Evolutionary conservation across 2,113 vertebrate species (phyloP).

Genomic region (Elephantulus edwardii): DNA sequence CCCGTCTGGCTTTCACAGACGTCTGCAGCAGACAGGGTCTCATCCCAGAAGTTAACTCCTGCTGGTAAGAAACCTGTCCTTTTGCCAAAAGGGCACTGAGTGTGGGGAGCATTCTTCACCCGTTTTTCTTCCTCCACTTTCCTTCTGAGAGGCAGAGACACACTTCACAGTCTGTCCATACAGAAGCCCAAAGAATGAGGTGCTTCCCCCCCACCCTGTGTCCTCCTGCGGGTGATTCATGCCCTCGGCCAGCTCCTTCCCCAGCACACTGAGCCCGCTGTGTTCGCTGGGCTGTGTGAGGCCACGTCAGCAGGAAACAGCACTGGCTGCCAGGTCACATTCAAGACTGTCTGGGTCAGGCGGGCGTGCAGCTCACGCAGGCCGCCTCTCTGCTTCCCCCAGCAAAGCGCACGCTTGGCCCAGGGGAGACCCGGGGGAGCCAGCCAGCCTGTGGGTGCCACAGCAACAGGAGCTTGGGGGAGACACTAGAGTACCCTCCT

Average conservation of each 20-base stretch:
- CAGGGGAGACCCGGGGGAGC: too few relatives aligned
- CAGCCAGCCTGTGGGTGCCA: not conserved
- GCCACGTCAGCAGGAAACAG: conserved; percentile 88
- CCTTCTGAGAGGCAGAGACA: conserved; percentile 43
- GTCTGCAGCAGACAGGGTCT: not conserved
- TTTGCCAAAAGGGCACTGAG: conserved; percentile 33
- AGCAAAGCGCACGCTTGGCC: conserved; percentile 12
- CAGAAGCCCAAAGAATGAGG: conserved; percentile 51
- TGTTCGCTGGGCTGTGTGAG: conserved; percentile 79
- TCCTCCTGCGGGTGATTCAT: conserved; percentile 74
- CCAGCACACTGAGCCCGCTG: conserved; percentile 79
- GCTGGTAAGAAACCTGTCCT: conserved; percentile 37
- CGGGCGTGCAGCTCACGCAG: conserved; percentile 42
- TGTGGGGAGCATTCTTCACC: not conserved
- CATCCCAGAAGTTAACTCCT: conserved; percentile 58
- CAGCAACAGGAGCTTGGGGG: not conserved
- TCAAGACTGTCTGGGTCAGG: conserved; percentile 82
- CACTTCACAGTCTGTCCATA: conserved; percentile 57
- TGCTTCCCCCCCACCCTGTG: conserved; percentile 44
- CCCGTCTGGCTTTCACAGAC: not conserved
- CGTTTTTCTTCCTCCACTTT: conserved; percentile 56
- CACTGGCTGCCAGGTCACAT: conserved; percentile 83
- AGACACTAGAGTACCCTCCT: conserved; percentile 31
- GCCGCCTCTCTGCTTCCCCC: conserved; percentile 60
- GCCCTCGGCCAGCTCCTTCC: conserved; percentile 56